Evolutionary conservation across 2,888 invertebrate species (phyloP), one percentile per base, ranked within the genome.

Genomic region (Agrilus mali): DNA sequence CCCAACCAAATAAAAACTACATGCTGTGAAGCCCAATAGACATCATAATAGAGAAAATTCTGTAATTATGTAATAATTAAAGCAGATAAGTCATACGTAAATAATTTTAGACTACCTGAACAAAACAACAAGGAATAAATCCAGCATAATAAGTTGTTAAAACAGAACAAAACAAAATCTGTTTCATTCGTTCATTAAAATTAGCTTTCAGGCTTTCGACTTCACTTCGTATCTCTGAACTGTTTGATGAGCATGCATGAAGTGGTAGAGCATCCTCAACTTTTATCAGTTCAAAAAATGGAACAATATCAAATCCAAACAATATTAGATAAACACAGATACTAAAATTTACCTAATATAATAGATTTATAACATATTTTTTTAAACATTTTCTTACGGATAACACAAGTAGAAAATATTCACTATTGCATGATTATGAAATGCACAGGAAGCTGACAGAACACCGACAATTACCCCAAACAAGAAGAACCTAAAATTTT

Each of bases 61-160:
- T 78, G 63, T 14, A 37, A 37, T 37, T 37, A 17, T 15, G 6
- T 37, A 10, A 17, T 3, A 10, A 37, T 7, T 17, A 33, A 33
- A 6, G 8, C 10, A 35, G 2, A 3, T 10, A 27, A 16, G 3
- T 13, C 7, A 13, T 2, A 15, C 7, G 35, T 35, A 7, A 10
- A 10, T 10, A 8, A n/a, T 3, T 35, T n/a, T 35, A 10, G 22
- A 33, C 1, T 58, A 87, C 88, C 73, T 86, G 86, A 31, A 88
- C 84, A 72, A 94, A 90, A 61, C 86, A 84, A 58, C 88, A 85
- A 0, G 94, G 94, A 45, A 94, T 77, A 59, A 92, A 85, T 44
- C 88, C 85, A 35, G 87, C 80, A 63, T 90, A 92, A 62, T 93
- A 94, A 0, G 90, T 86, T 54, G 84, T 86, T 6, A 87, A 66